Percentiles rank a stretch among this genome's conserved stretches.
Conservation (phyloP, 2,888 invertebrate species). For the Choristoneura rosaceana region DNA sequence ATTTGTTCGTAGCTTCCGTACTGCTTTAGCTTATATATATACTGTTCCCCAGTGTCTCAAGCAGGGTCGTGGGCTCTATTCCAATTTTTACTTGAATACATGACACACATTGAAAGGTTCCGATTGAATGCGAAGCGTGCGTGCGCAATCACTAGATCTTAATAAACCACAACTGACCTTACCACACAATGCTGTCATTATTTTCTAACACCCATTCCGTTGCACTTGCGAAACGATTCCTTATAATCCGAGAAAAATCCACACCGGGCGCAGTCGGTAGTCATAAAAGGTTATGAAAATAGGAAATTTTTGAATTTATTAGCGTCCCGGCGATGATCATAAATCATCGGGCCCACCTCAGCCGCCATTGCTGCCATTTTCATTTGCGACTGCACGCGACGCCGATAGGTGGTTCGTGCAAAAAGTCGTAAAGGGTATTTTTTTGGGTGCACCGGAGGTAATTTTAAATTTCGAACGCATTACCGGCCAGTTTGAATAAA, state of each 20-base stretch:
- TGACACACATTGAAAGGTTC: no score
- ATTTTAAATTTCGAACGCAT: slow-evolving; percentile 12
- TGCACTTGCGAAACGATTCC: neutral
- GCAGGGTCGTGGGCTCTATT: no score
- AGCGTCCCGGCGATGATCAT: slow-evolving; percentile 5
- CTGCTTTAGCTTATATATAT: no score
- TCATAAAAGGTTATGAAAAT: slow-evolving; percentile 25
- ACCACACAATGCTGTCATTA: neutral
- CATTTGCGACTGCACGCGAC: slow-evolving; percentile 24
- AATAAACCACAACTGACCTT: neutral
- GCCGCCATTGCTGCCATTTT: slow-evolving; percentile 12
- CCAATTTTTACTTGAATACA: no score
- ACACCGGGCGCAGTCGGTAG: neutral
- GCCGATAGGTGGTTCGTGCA: slow-evolving; percentile 27
- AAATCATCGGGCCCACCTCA: slow-evolving; percentile 21
- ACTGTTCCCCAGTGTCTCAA: no score
- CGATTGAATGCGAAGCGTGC: no score
- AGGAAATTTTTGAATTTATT: slow-evolving; percentile 30
- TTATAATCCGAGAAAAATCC: neutral
- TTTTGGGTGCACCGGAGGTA: slow-evolving; percentile 14
- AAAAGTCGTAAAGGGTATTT: slow-evolving; percentile 28
- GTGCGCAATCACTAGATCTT: neutral
- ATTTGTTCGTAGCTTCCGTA: no score
- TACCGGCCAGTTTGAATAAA: neutral
- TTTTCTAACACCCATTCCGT: neutral